Conservation (phyloP, 2,797 vertebrate species). For the Erpetoichthys calabaricus region DNA sequence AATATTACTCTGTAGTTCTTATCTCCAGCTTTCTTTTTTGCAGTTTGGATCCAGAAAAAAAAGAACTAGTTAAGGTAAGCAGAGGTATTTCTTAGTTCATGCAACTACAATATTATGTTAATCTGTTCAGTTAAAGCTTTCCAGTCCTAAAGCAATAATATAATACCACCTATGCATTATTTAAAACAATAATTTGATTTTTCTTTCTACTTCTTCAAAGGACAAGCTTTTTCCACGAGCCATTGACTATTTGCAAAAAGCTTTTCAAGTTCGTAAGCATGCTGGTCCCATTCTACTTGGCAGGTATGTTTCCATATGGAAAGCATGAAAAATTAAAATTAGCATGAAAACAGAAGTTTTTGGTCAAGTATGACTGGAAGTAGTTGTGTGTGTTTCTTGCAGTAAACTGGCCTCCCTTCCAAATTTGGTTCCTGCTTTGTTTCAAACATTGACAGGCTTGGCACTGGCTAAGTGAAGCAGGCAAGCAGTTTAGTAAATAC, state of each 20-base stretch:
- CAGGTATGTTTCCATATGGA: conserved; percentile 50
- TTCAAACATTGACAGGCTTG: too few relatives aligned
- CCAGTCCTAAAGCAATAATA: background rate
- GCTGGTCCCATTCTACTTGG: conserved; percentile 71
- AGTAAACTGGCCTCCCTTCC: too few relatives aligned
- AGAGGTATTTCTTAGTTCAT: background rate
- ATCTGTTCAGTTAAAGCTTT: background rate
- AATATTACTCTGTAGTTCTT: conserved; percentile 12
- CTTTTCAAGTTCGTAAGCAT: conserved; percentile 70
- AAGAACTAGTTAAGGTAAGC: conserved; percentile 62
- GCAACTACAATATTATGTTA: too few relatives aligned
- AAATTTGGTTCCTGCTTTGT: too few relatives aligned
- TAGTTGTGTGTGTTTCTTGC: too few relatives aligned
- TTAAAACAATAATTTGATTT: background rate
- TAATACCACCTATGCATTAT: background rate
- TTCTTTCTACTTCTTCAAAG: conserved; percentile 35
- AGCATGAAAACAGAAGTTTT: too few relatives aligned
- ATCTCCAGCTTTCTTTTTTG: conserved; percentile 13
- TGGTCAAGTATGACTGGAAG: too few relatives aligned
- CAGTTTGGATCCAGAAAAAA: conserved; percentile 60
- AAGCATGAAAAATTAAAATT: background rate
- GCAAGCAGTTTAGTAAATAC: too few relatives aligned
- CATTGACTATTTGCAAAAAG: conserved; percentile 80
- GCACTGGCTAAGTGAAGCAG: too few relatives aligned
- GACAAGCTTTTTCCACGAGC: conserved; percentile 89